A percentile compares a stretch with the other conserved stretches of the same genome.
Evolutionary conservation across 2,888 invertebrate genomes (phyloP).

Genomic region (Brachyptera risi): DNA sequence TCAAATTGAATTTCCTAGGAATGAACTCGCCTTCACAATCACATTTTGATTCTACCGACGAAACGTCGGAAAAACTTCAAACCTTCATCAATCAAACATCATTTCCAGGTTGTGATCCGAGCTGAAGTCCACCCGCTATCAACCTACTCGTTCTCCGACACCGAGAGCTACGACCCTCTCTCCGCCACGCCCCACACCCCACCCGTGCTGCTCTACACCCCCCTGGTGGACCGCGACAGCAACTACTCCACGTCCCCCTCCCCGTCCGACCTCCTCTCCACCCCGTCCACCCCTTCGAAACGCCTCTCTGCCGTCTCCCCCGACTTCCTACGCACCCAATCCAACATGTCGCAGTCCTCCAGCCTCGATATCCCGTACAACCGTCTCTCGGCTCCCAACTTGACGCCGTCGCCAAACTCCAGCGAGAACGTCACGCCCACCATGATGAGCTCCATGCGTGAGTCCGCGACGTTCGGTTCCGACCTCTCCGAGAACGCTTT

Average conservation of each 20-base stretch:
- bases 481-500: too few relatives aligned
- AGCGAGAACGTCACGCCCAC: too few relatives aligned
- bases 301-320: background rate
- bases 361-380: slow-evolving; percentile 18
- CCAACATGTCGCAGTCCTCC: slow-evolving; percentile 19
- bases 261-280: too few relatives aligned
- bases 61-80: too few relatives aligned
- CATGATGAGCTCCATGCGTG: background rate
- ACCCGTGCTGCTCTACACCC: slow-evolving; percentile 36
- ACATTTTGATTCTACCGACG: too few relatives aligned
- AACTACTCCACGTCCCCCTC: slow-evolving; percentile 24
- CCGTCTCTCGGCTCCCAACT: background rate
- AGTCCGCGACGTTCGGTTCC: background rate
- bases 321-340: background rate
- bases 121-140: slow-evolving; percentile 45
- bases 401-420: background rate
- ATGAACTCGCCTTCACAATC: too few relatives aligned
- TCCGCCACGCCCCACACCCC: slow-evolving; percentile 39
- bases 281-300: slow-evolving; percentile 25
- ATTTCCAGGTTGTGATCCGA: slow-evolving; percentile 47
- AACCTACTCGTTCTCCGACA: slow-evolving; percentile 41
- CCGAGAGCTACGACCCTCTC: slow-evolving; percentile 41
- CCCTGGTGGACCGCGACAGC: slow-evolving; percentile 34
- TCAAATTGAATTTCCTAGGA: too few relatives aligned
- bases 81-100: background rate